Conservation (phyloP, 2,113 vertebrate genomes). For the Calidris pygmaea region DNA sequence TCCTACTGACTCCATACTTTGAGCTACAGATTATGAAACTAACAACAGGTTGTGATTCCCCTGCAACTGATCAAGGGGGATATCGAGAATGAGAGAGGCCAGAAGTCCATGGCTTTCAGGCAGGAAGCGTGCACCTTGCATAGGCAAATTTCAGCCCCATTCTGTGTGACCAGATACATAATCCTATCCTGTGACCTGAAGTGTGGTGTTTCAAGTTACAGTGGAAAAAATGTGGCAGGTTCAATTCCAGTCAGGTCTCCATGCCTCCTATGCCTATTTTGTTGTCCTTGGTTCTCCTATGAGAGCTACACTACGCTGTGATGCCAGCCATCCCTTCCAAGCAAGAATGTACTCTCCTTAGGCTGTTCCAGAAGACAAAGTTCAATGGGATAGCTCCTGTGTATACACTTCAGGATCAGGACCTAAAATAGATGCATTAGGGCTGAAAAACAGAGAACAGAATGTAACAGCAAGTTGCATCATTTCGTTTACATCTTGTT, state of each 20-base stretch:
- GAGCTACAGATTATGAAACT: background rate
- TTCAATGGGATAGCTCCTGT: background rate
- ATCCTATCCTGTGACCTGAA: background rate
- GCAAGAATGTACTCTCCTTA: background rate
- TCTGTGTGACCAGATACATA: background rate
- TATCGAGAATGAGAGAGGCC: background rate
- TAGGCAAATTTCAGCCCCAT: background rate
- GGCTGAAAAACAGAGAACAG: conserved; percentile 7
- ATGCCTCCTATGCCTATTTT: background rate
- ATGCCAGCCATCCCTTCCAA: background rate
- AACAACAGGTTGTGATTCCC: background rate
- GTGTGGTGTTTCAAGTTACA: background rate
- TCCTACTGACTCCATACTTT: background rate
- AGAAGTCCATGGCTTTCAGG: background rate
- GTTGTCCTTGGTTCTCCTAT: background rate
- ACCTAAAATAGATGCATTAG: background rate
- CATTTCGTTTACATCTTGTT: conserved; percentile 33
- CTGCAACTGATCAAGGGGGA: background rate
- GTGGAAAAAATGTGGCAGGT: background rate
- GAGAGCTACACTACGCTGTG: background rate
- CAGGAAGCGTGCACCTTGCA: background rate
- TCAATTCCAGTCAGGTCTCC: background rate
- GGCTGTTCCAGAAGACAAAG: background rate
- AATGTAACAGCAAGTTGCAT: conserved; percentile 19
- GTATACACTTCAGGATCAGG: background rate